Conservation (phyloP, 2,797 vertebrate genomes). For the Halcyon smyrnensis region DNA sequence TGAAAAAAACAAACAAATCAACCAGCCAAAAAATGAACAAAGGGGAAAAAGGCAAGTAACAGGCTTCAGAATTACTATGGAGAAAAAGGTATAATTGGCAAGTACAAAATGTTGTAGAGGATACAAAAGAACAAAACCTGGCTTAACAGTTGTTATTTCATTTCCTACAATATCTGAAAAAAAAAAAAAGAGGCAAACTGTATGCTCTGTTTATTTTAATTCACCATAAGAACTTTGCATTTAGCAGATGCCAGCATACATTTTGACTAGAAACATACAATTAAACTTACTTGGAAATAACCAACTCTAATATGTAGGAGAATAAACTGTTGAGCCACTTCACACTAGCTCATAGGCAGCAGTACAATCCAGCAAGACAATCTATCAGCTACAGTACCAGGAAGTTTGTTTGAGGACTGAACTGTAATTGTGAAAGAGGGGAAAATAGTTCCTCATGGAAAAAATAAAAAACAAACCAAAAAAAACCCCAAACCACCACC, state of each 20-base stretch:
- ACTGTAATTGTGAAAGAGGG: not conserved
- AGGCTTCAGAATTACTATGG: not conserved
- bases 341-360: not conserved
- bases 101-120: not conserved
- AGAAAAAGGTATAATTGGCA: not conserved
- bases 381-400: not conserved
- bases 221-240: not conserved
- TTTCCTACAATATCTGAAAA: not conserved
- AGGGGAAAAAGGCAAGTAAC: not conserved
- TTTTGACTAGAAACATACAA: slow-evolving; percentile 11
- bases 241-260: not conserved
- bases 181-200: not conserved
- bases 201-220: not conserved
- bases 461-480: not conserved
- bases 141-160: not conserved
- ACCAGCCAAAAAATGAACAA: not conserved
- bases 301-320: not conserved
- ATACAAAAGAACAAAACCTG: not conserved
- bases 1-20: not conserved
- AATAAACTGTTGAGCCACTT: not conserved
- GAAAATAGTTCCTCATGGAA: rapidly evolving
- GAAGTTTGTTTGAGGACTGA: not conserved
- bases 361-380: not conserved
- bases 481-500: no score
- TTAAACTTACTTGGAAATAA: not conserved